phyloP scores from a whole-genome alignment of 2,888 invertebrate genomes.

The Eupithecia subfuscata region DNA sequence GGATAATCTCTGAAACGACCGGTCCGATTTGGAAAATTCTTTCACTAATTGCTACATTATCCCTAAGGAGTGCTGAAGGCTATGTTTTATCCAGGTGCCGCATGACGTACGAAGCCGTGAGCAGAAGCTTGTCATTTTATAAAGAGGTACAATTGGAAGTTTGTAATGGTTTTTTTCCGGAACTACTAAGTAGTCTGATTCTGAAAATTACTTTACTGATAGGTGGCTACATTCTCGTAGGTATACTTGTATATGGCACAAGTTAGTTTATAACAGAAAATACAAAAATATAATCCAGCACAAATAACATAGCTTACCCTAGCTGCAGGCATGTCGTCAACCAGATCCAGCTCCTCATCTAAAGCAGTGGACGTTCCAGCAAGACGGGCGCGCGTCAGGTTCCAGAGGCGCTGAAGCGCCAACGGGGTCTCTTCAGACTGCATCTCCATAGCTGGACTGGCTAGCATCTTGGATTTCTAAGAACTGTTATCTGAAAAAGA shows the following conservation, averaged over 20 bases:
- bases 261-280: neutral
- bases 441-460: constrained; percentile 84
- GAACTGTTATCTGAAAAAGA: constrained; percentile 42
- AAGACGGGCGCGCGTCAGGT: constrained; percentile 77
- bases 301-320: constrained; percentile 61
- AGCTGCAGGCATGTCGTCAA: constrained; percentile 72
- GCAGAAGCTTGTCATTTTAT: neutral
- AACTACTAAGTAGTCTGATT: neutral
- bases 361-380: constrained; percentile 76
- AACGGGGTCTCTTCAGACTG: constrained; percentile 78
- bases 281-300: neutral
- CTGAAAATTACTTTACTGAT: neutral
- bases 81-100: neutral
- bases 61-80: neutral
- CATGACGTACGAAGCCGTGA: neutral
- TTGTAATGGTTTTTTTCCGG: neutral
- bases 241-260: neutral
- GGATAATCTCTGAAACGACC: neutral
- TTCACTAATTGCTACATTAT: neutral
- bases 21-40: neutral
- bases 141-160: neutral
- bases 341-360: constrained; percentile 72
- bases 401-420: constrained; percentile 80
- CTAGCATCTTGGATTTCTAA: constrained; percentile 66
- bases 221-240: neutral